These are phyloP conservation scores for Synanceia verrucosa DNA, from an alignment of 2,797 vertebrate genomes.

Conservation along the genomic window DNA sequence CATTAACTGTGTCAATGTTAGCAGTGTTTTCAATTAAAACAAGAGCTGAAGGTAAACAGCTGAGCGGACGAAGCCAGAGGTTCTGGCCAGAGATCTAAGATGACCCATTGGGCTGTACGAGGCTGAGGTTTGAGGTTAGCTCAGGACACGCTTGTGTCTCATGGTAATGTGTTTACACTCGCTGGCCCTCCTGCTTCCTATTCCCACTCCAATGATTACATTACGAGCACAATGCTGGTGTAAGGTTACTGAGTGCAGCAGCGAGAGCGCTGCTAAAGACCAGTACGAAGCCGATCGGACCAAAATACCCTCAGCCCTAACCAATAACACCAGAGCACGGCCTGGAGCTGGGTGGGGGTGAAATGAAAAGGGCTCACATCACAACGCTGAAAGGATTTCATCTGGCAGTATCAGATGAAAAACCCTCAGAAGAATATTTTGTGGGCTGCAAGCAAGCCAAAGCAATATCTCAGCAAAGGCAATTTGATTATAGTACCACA, in stretches of 20 bases:
- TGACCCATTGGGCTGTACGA: conserved; percentile 39
- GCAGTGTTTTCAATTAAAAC: conserved; percentile 83
- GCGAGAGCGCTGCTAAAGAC: conserved; percentile 53
- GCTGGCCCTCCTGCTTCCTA: conserved; percentile 81
- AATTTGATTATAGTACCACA: conserved; percentile 60
- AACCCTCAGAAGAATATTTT: conserved; percentile 61
- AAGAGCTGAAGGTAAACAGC: conserved; percentile 78
- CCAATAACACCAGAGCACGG: conserved; percentile 52
- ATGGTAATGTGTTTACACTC: conserved; percentile 85
- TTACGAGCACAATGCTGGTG: conserved; percentile 81
- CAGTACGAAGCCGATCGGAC: conserved; percentile 56
- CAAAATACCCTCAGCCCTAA: conserved; percentile 59
- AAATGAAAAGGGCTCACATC: conserved; percentile 70
- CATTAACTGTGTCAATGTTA: conserved; percentile 82
- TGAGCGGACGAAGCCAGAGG: conserved; percentile 68
- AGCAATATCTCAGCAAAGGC: conserved; percentile 66
- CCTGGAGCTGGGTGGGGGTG: conserved; percentile 42
- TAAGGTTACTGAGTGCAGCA: conserved; percentile 81
- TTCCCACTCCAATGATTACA: conserved; percentile 82
- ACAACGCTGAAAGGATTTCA: conserved; percentile 59
- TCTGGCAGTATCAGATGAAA: conserved; percentile 68
- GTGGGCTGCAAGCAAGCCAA: conserved; percentile 62
- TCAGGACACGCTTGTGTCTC: conserved; percentile 79
- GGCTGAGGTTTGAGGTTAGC: conserved; percentile 74
- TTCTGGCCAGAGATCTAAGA: conserved; percentile 73